Evolutionary conservation across 2,888 invertebrate species (phyloP).

Genomic region (Vanessa cardui): DNA sequence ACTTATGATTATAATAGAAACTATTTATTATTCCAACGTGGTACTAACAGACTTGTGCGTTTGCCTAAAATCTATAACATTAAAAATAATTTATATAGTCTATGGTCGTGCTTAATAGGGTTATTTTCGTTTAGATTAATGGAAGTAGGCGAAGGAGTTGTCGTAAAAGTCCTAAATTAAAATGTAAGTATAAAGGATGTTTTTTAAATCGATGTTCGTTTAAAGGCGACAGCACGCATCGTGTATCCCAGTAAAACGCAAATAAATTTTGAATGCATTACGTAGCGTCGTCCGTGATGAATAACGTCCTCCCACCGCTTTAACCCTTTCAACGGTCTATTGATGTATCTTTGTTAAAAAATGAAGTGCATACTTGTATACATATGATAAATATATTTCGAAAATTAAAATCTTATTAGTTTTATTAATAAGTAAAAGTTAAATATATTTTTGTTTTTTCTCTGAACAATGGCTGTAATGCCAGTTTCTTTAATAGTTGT

Average conservation of each 20-base stretch:
- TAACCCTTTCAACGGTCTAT: constrained; percentile 63
- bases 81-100: constrained; percentile 27
- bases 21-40: constrained; percentile 56
- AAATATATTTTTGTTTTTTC: background rate
- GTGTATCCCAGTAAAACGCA: constrained; percentile 69
- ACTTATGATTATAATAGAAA: constrained; percentile 58
- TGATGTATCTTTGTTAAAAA: constrained; percentile 32
- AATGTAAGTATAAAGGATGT: constrained; percentile 52
- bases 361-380: constrained; percentile 18
- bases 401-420: background rate
- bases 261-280: constrained; percentile 78
- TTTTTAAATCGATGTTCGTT: constrained; percentile 60
- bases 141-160: constrained; percentile 45
- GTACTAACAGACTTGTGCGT: constrained; percentile 43
- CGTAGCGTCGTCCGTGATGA: constrained; percentile 63
- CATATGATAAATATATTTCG: constrained; percentile 16
- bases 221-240: constrained; percentile 54
- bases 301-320: constrained; percentile 62
- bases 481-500: background rate
- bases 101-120: constrained; percentile 40
- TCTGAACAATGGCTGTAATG: constrained; percentile 1
- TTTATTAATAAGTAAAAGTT: background rate
- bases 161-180: constrained; percentile 51
- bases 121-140: constrained; percentile 62
- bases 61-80: background rate